Percentiles rank a stretch among this genome's conserved stretches.
Conservation (phyloP, 2,113 vertebrate genomes). For the Leucosticte australis region DNA sequence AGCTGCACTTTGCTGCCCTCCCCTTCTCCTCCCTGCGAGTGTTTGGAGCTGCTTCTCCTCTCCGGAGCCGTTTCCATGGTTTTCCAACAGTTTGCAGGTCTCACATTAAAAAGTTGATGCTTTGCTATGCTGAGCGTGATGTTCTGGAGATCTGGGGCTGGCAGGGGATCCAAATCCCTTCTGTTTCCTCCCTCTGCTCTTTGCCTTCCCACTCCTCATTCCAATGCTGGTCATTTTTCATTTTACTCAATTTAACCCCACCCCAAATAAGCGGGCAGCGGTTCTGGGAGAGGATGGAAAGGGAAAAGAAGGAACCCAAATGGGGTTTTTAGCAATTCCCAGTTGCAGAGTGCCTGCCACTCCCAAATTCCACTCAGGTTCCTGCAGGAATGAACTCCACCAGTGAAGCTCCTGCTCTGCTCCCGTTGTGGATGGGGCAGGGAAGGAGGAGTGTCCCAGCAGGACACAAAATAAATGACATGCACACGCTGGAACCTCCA, state of each 20-base stretch:
- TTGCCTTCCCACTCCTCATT: background rate
- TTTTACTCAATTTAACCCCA: background rate
- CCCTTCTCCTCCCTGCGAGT: accelerated
- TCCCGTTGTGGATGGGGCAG: accelerated
- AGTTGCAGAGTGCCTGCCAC: background rate
- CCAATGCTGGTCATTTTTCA: background rate
- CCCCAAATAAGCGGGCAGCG: background rate
- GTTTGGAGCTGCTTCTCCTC: background rate
- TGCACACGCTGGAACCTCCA: too few species aligned
- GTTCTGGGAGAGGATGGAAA: too few species aligned
- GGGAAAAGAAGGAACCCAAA: accelerated
- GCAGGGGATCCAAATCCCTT: background rate
- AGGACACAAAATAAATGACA: too few species aligned
- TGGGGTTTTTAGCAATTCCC: background rate
- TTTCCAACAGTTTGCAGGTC: background rate
- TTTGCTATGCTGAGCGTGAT: background rate
- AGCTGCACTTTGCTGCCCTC: background rate
- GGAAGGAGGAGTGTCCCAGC: background rate
- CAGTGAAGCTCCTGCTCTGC: accelerated
- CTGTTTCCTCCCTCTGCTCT: background rate
- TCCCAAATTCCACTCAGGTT: background rate
- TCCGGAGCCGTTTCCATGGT: background rate
- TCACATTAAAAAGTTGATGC: background rate
- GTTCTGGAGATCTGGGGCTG: background rate
- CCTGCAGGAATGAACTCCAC: too few species aligned